Percentiles rank a stretch among this genome's conserved stretches.
Conservation (phyloP, 2,797 vertebrate genomes). For the Alectoris magna region DNA sequence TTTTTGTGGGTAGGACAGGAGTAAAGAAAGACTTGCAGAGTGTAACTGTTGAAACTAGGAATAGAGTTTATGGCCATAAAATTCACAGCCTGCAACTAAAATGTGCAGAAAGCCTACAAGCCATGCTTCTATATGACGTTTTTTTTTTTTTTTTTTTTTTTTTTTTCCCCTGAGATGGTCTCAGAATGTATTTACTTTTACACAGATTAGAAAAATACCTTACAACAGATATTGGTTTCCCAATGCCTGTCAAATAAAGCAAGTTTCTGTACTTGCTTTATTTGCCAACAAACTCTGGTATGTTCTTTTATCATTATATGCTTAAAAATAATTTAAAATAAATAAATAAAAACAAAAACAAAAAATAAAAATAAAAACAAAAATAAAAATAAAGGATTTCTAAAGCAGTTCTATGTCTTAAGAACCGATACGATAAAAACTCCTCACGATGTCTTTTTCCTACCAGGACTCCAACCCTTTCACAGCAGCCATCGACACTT, state of each 20-base stretch:
- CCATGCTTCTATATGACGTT: background rate
- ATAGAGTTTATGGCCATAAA: background rate
- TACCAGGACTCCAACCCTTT: background rate
- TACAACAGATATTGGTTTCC: background rate
- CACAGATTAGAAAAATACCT: constrained; percentile 1
- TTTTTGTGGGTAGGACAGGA: background rate
- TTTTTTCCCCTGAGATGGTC: background rate
- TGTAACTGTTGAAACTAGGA: background rate
- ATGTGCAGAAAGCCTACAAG: background rate
- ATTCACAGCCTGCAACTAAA: constrained; percentile 25
- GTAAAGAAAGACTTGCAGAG: background rate
- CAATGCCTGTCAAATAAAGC: background rate
- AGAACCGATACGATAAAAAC: background rate
- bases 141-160: background rate
- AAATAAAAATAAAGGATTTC: background rate
- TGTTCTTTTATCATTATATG: background rate
- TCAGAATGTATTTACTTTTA: constrained; percentile 28
- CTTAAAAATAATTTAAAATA: background rate
- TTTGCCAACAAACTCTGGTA: background rate
- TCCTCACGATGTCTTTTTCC: background rate
- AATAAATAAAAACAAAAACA: background rate
- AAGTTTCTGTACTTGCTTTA: background rate
- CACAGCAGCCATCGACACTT: background rate
- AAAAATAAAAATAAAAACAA: too few species aligned
- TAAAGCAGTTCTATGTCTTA: background rate